These are phyloP conservation scores for Stratiomys singularior DNA, from an alignment of 2,888 invertebrate genomes.

Conservation along the genomic window DNA sequence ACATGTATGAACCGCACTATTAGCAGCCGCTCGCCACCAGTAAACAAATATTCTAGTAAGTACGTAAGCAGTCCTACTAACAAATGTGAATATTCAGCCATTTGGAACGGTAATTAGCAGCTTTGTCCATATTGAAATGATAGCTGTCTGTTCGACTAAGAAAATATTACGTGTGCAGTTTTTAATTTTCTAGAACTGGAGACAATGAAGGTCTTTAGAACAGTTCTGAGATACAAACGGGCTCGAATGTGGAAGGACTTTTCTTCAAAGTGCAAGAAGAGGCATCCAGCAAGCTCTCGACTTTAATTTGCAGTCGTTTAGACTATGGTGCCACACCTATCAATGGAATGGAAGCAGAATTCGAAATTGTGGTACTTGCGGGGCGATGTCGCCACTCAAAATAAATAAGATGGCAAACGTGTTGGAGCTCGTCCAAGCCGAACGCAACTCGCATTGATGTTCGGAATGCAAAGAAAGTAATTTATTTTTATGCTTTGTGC, in stretches of 20 bases:
- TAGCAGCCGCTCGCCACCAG: no score
- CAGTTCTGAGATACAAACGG: background rate
- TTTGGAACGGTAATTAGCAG: slow-evolving; percentile 35
- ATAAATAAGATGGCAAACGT: slow-evolving; percentile 12
- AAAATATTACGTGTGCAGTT: background rate
- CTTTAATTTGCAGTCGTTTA: background rate
- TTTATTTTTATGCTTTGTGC: slow-evolving; percentile 16
- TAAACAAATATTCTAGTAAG: background rate
- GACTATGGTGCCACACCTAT: slow-evolving; percentile 42
- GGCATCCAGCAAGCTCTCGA: background rate
- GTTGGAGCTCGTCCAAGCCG: slow-evolving; percentile 39
- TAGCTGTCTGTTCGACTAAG: background rate
- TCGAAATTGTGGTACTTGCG: background rate
- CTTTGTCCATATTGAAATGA: background rate
- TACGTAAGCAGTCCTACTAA: background rate
- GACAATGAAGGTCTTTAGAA: background rate
- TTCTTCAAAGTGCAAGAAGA: background rate
- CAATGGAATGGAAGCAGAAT: slow-evolving; percentile 24
- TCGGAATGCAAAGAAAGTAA: slow-evolving; percentile 30
- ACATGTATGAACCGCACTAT: no score
- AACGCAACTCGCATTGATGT: slow-evolving; percentile 14
- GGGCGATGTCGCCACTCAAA: background rate
- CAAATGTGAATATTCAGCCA: slow-evolving; percentile 13
- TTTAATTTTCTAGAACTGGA: background rate
- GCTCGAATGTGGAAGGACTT: background rate